Base-by-base conservation (phyloP, 2,113 vertebrate genomes). In the Spea bombifrons region DNA sequence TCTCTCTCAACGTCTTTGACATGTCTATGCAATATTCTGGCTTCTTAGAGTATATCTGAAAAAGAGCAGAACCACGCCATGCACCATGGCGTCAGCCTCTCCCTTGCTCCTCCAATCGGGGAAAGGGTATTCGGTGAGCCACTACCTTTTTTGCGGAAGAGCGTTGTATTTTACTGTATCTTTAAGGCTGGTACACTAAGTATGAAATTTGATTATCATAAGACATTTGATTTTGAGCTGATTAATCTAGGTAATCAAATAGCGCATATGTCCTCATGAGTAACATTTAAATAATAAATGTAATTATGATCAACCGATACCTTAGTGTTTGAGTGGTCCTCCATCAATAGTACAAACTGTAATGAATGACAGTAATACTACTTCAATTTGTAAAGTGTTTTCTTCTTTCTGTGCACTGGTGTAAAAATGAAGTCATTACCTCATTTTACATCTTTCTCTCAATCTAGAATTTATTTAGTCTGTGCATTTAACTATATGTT, bases 171-270 rank as follows among this genome's bases (percentile, higher is more conserved):
- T 52, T 52, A 52, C 9, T 1, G 30, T n/a, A 61, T 61, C 15
- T 61, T 61, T 61, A 52, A 16, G 65, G 44, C 64, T 67, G 10
- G 9, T 75, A 46, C 17, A 43, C 7, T 52, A 50, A 76, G 50
- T 66, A 67, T 45, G 75, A 45, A 73, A 71, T 72, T 73, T 80
- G 77, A 80, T 67, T 80, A 73, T 67, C 53, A 67, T 48, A 59
- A 67, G 50, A 80, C 65, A 30, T 13, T 43, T 53, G 69, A 53
- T 57, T 49, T 73, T 53, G 10, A 66, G 63, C 66, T 65, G 52
- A 48, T 64, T 73, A 67, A 80, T 80, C 77, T 66, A 47, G 64
- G 52, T 80, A 80, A 80, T 80, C 77, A 73, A 64, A 80, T 44
- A 59, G 53, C 61, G 43, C 52, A n/a, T 17, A 72, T 30, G 44